A percentile compares a stretch with the other conserved stretches of the same genome.
These are phyloP conservation scores for Lepidotrigona ventralis DNA, from an alignment of 1,140 invertebrate species.

Conservation along the genomic window DNA sequence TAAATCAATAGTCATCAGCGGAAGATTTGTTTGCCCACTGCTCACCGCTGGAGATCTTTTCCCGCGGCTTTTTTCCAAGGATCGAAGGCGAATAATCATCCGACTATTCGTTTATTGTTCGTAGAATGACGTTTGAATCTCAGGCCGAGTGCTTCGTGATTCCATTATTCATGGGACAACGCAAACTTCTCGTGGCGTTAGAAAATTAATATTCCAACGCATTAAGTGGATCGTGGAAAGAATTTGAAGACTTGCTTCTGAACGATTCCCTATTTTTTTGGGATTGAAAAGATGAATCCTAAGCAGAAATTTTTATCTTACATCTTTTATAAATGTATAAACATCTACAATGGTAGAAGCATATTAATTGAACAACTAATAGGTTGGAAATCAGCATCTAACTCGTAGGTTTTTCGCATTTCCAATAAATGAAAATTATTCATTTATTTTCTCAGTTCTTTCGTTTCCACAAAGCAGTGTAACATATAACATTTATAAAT, in stretches of 20 bases:
- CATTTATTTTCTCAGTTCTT: too few species aligned
- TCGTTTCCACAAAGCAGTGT: too few species aligned
- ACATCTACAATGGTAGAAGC: neutral
- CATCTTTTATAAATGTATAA: neutral
- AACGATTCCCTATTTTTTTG: neutral
- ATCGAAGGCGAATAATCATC: constrained; percentile 20
- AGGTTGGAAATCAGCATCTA: neutral
- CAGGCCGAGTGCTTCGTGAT: neutral
- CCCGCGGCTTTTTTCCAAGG: constrained; percentile 15
- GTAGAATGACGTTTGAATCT: neutral
- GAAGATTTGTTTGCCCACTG: constrained; percentile 57
- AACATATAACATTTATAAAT: too few species aligned
- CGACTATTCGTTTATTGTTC: neutral
- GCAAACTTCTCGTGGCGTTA: neutral
- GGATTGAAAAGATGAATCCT: neutral
- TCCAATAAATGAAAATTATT: too few species aligned
- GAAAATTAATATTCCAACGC: neutral
- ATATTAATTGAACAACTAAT: neutral
- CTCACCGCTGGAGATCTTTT: constrained; percentile 34
- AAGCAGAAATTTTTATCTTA: neutral
- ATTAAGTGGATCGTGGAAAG: neutral
- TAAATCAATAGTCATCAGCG: constrained; percentile 65
- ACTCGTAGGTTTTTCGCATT: neutral
- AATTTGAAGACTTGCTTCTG: neutral
- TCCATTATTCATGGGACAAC: neutral